Conservation (phyloP, 2,888 invertebrate genomes). For the Xestoiulus laeticollis region DNA sequence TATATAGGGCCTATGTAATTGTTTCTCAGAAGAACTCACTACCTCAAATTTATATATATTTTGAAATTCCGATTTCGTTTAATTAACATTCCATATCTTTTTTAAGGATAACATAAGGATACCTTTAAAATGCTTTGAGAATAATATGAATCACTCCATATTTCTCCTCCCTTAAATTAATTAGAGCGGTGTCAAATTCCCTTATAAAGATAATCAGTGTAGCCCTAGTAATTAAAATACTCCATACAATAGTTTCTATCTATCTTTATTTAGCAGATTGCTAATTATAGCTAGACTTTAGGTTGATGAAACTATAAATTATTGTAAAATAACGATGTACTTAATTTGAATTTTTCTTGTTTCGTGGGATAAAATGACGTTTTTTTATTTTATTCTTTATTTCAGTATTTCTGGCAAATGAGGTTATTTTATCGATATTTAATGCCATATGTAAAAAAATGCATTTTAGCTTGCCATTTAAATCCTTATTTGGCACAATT, state of each 20-base stretch:
- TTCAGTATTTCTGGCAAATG: background rate
- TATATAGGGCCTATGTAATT: too few species aligned
- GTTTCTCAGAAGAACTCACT: too few species aligned
- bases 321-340: background rate
- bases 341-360: background rate
- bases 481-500: background rate
- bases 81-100: background rate
- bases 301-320: background rate
- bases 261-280: background rate
- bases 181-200: background rate
- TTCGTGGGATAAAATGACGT: background rate
- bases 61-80: too few species aligned
- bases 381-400: background rate
- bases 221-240: background rate
- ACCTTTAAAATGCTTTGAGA: background rate
- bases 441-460: background rate
- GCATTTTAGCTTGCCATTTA: background rate
- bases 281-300: constrained; percentile 3
- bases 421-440: background rate
- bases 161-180: background rate
- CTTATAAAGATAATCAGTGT: background rate
- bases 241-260: background rate
- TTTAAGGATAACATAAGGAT: background rate
- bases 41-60: too few species aligned
- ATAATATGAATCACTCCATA: background rate